Evolutionary conservation across 2,113 vertebrate genomes (phyloP).

Genomic region (Hystrix cristata): DNA sequence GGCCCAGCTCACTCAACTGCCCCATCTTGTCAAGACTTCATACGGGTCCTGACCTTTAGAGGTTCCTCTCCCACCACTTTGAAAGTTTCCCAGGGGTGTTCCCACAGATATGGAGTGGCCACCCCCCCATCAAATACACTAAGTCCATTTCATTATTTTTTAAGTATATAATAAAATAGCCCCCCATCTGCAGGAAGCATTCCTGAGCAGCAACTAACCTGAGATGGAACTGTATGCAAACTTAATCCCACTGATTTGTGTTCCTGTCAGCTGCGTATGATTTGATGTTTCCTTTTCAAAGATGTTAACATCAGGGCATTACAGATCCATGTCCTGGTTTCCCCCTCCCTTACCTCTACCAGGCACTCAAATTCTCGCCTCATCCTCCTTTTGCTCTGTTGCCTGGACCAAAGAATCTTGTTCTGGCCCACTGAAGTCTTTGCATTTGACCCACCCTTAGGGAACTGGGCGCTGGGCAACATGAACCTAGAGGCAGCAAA

Average conservation of each 20-base stretch:
- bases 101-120: background rate
- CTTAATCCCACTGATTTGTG: background rate
- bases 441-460: background rate
- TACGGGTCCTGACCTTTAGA: background rate
- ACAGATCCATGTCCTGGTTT: background rate
- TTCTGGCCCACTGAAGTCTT: background rate
- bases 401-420: background rate
- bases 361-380: background rate
- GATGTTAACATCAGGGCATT: background rate
- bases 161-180: background rate
- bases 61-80: too few species aligned
- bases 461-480: background rate
- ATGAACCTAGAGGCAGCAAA: background rate
- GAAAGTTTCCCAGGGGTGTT: background rate
- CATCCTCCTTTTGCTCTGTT: background rate
- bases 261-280: background rate
- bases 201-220: background rate
- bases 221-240: background rate
- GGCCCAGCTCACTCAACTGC: background rate
- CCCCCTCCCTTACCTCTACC: background rate
- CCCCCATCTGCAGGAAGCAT: background rate
- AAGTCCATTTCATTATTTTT: constrained; percentile 26
- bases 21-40: background rate
- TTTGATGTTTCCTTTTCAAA: constrained; percentile 29
- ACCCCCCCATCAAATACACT: background rate